A percentile compares a stretch with the other conserved stretches of the same genome.
Evolutionary conservation across 2,888 invertebrate species (phyloP).

Genomic region (Lasius fuliginosus): DNA sequence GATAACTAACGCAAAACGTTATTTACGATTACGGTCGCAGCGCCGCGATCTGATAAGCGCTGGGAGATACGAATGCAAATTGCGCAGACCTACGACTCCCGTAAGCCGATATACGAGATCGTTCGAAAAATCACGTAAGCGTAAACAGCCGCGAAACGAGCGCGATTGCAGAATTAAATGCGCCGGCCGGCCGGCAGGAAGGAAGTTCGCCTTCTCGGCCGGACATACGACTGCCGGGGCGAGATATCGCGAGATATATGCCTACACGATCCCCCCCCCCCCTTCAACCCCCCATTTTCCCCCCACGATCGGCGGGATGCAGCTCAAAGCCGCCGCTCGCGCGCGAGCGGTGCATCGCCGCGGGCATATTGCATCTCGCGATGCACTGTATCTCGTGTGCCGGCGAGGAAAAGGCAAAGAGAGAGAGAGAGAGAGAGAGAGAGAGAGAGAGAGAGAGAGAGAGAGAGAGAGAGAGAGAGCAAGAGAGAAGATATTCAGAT

Average conservation of each 20-base stretch:
- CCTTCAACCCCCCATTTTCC: too few species aligned
- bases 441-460: neutral
- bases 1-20: constrained; percentile 39
- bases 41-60: constrained; percentile 36
- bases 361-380: constrained; percentile 59
- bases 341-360: constrained; percentile 60
- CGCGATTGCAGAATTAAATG: constrained; percentile 9
- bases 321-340: constrained; percentile 64
- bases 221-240: constrained; percentile 63
- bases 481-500: constrained; percentile 12
- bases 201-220: constrained; percentile 70
- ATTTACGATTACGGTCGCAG: constrained; percentile 33
- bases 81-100: neutral
- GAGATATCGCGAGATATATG: constrained; percentile 69
- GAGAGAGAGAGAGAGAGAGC: neutral
- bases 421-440: constrained; percentile 9
- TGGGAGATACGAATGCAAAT: constrained; percentile 20
- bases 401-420: neutral
- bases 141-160: constrained; percentile 6
- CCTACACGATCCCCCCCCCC: constrained; percentile 48
- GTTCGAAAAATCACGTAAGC: constrained; percentile 23
- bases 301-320: neutral
- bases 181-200: constrained; percentile 58
- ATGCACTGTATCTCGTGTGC: constrained; percentile 60
- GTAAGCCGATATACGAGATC: neutral